Percentiles rank a stretch among this genome's conserved stretches.
These are phyloP conservation scores for Coelinius sp. DNA, from an alignment of 2,888 invertebrate species.

Conservation along the genomic window DNA sequence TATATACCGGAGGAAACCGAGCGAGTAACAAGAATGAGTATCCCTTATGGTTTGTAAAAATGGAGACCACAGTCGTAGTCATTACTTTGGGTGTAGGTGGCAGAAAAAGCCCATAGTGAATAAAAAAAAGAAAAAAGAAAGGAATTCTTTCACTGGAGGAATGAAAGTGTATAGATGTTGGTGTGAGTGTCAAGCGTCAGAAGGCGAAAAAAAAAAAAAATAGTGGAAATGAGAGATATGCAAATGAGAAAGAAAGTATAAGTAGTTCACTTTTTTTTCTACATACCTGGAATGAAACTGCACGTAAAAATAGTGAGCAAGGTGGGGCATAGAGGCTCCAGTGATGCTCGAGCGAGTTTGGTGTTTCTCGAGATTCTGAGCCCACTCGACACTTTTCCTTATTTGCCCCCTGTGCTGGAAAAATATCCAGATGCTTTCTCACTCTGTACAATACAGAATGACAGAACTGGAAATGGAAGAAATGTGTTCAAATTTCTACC, in stretches of 20 bases:
- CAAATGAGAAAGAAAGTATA: slow-evolving; percentile 41
- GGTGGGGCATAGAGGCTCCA: slow-evolving; percentile 44
- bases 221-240: slow-evolving; percentile 36
- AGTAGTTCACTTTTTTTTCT: slow-evolving; percentile 35
- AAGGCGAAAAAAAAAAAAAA: slow-evolving; percentile 22
- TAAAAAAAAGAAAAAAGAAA: slow-evolving; percentile 18
- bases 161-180: slow-evolving; percentile 19
- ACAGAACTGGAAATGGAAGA: neutral
- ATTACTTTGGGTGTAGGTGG: slow-evolving; percentile 53
- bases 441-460: neutral
- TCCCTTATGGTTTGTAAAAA: slow-evolving; percentile 50
- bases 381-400: slow-evolving; percentile 60
- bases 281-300: slow-evolving; percentile 64
- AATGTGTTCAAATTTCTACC: neutral
- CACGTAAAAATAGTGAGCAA: slow-evolving; percentile 60
- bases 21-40: slow-evolving; percentile 54
- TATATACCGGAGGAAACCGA: slow-evolving; percentile 57
- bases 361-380: slow-evolving; percentile 30
- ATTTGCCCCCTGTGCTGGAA: slow-evolving; percentile 41
- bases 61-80: slow-evolving; percentile 58
- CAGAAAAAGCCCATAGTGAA: slow-evolving; percentile 47
- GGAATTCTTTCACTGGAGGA: slow-evolving; percentile 7
- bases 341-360: slow-evolving; percentile 57
- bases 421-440: neutral
- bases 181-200: slow-evolving; percentile 21